A percentile compares a stretch with the other conserved stretches of the same genome.
phyloP scores from a whole-genome alignment of 1,140 invertebrate genomes.

The Oppia nitens region DNA sequence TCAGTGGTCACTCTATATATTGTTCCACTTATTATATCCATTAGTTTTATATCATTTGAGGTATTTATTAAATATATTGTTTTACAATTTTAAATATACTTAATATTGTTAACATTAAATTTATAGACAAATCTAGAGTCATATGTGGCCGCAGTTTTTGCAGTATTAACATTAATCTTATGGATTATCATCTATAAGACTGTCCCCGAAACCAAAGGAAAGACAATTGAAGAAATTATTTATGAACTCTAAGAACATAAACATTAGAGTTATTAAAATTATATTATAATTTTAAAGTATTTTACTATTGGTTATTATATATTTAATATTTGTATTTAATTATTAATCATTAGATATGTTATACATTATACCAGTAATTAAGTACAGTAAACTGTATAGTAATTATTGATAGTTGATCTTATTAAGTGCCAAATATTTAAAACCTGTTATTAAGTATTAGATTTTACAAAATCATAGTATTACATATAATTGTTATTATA shows the following conservation, averaged over 20 bases:
- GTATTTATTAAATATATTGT: neutral
- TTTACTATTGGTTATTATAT: too few relatives aligned
- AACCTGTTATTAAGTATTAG: too few relatives aligned
- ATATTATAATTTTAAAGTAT: too few relatives aligned
- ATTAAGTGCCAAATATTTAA: too few relatives aligned
- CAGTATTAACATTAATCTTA: neutral
- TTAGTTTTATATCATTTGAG: neutral
- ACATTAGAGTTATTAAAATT: too few relatives aligned
- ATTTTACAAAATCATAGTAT: too few relatives aligned
- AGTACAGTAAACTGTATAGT: too few relatives aligned
- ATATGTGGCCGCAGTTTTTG: neutral
- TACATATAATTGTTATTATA: too few relatives aligned
- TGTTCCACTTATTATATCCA: neutral
- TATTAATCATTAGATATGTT: too few relatives aligned
- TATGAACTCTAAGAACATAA: neutral
- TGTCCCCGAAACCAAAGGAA: neutral
- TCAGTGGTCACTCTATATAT: neutral
- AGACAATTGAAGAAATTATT: neutral
- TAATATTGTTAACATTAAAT: neutral
- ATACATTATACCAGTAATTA: too few relatives aligned
- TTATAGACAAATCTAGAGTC: neutral
- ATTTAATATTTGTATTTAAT: too few relatives aligned
- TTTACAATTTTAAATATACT: neutral
- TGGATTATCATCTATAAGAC: neutral
- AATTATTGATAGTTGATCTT: too few relatives aligned